A percentile compares a stretch with the other conserved stretches of the same genome.
Conservation (phyloP, 37 sponge, comb jelly and placozoan species). For the Diacarnus erythraeanus region DNA sequence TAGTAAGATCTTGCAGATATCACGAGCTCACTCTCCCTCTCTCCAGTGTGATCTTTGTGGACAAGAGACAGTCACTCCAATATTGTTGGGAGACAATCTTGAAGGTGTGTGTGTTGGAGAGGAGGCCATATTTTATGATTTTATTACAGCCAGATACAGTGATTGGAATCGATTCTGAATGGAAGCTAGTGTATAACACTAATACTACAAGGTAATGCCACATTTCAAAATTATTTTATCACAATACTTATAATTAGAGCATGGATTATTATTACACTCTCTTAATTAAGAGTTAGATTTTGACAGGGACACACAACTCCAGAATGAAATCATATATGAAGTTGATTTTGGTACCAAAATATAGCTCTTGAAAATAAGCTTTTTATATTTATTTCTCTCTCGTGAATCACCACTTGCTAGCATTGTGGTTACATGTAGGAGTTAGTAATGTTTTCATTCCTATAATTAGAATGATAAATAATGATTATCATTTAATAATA, state of each 20-base stretch:
- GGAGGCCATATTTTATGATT: background rate
- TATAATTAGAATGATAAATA: too few species aligned
- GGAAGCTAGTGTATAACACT: slow-evolving; percentile 69
- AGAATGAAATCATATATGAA: too few species aligned
- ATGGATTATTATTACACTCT: too few species aligned
- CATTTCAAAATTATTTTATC: background rate
- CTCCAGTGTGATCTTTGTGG: slow-evolving; percentile 25
- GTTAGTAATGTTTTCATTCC: too few species aligned
- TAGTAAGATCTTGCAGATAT: background rate
- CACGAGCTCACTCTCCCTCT: slow-evolving; percentile 15
- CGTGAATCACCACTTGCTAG: background rate
- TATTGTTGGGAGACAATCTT: background rate
- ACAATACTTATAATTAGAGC: too few species aligned
- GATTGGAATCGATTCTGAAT: slow-evolving; percentile 80
- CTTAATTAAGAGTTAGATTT: too few species aligned
- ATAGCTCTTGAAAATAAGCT: too few species aligned
- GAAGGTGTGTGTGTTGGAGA: background rate
- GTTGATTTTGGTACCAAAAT: too few species aligned
- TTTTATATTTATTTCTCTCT: background rate
- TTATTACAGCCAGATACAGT: slow-evolving; percentile 25
- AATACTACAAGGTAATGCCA: slow-evolving; percentile 52
- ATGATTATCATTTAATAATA: background rate
- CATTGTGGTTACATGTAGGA: background rate
- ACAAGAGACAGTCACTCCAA: background rate
- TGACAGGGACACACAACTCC: too few species aligned